A percentile compares a stretch with the other conserved stretches of the same genome.
phyloP scores from a whole-genome alignment of 2,888 invertebrate genomes.

The Endomychus coccineus region DNA sequence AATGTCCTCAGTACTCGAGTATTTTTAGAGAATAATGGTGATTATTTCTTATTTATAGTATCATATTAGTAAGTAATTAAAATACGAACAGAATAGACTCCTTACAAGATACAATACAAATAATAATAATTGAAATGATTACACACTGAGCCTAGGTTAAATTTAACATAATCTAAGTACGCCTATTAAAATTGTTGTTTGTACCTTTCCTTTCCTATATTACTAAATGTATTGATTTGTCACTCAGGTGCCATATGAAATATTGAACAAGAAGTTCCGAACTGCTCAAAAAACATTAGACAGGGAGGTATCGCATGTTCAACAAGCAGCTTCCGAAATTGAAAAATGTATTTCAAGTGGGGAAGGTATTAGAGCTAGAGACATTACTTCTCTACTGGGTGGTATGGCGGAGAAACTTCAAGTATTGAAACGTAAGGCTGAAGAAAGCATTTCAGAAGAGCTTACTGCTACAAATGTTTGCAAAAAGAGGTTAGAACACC shows the following conservation, averaged over 20 bases:
- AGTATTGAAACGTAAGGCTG: slow-evolving; percentile 87
- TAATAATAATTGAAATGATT: too few species aligned
- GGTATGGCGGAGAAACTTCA: slow-evolving; percentile 84
- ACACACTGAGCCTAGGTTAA: too few species aligned
- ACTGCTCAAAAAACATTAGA: slow-evolving; percentile 91
- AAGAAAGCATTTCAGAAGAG: slow-evolving; percentile 89
- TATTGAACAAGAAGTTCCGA: slow-evolving; percentile 94
- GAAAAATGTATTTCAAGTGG: slow-evolving; percentile 61
- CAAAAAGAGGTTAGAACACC: slow-evolving; percentile 85
- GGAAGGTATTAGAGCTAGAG: slow-evolving; percentile 53
- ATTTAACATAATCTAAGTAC: too few species aligned
- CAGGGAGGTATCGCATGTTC: slow-evolving; percentile 84
- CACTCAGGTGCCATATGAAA: slow-evolving; percentile 91
- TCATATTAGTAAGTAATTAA: too few species aligned
- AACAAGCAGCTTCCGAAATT: slow-evolving; percentile 69
- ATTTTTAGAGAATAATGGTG: too few species aligned
- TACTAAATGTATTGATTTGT: too few species aligned
- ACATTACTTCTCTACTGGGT: slow-evolving; percentile 73
- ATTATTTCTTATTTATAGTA: too few species aligned
- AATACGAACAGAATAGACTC: too few species aligned
- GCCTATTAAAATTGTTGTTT: too few species aligned
- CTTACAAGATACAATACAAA: too few species aligned
- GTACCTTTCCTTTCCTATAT: too few species aligned
- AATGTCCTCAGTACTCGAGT: too few species aligned
- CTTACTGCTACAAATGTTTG: slow-evolving; percentile 84